phyloP scores from a whole-genome alignment of 2,888 invertebrate genomes.

The Pterobdella sp. region DNA sequence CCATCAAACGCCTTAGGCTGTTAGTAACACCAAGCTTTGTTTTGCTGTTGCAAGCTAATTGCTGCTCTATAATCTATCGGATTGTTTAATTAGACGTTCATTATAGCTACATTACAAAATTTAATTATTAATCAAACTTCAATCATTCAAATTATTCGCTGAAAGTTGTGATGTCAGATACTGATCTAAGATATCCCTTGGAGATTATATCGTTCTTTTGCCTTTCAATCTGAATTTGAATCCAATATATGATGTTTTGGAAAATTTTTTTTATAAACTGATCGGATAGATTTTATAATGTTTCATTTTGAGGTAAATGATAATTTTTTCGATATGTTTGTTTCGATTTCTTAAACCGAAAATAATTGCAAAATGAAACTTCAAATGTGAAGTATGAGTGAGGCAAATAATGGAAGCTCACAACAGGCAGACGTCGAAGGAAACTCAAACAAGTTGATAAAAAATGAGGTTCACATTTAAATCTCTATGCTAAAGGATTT shows the following conservation, averaged over 20 bases:
- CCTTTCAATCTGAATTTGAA: neutral
- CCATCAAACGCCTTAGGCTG: neutral
- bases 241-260: neutral
- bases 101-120: neutral
- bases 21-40: conserved; percentile 26
- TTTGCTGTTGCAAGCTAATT: conserved; percentile 30
- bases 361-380: neutral
- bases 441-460: neutral
- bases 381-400: neutral
- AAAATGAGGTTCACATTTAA: neutral
- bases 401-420: neutral
- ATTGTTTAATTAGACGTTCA: conserved; percentile 11
- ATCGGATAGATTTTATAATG: neutral
- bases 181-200: neutral
- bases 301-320: neutral
- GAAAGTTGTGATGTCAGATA: neutral
- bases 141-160: neutral
- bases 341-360: neutral
- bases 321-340: neutral
- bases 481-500: too few relatives aligned
- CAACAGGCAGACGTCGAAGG: neutral
- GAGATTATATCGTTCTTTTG: neutral
- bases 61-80: conserved; percentile 23
- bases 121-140: neutral
- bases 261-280: neutral